Conservation (phyloP, 2,113 vertebrate species). For the Pristiophorus japonicus region DNA sequence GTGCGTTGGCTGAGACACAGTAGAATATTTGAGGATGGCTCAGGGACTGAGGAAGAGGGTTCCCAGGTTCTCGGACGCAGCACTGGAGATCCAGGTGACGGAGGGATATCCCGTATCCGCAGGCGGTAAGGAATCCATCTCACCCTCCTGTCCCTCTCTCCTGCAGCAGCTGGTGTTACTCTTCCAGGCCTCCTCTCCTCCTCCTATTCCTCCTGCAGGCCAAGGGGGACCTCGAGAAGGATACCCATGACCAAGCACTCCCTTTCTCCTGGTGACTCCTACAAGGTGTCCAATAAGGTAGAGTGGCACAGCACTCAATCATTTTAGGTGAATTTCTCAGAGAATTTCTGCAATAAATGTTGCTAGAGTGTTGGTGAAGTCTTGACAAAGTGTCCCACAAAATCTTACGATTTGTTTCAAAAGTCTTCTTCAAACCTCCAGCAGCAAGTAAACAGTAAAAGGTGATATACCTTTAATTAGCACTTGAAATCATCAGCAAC, state of each 20-base stretch:
- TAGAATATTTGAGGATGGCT: no score
- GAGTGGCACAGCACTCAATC: neutral
- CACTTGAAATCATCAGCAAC: neutral
- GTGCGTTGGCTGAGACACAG: no score
- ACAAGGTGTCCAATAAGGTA: neutral
- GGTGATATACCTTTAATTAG: no score
- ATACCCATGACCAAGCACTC: neutral
- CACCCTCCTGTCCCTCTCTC: no score
- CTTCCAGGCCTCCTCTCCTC: no score
- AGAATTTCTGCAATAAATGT: neutral
- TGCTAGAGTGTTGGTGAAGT: neutral
- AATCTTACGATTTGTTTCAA: neutral
- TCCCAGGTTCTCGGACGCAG: no score
- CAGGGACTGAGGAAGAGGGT: no score
- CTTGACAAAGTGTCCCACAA: no score
- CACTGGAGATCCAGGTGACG: no score
- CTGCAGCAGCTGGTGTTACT: no score
- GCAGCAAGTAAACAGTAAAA: neutral
- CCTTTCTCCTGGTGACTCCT: neutral
- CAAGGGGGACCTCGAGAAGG: neutral
- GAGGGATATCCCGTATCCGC: no score
- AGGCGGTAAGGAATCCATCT: no score
- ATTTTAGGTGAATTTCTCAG: neutral
- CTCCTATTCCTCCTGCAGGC: neutral
- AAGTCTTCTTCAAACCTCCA: neutral